Evolutionary conservation across 1,140 invertebrate species (phyloP).

Genomic region (Hermatobates lingyangjiaoensis): DNA sequence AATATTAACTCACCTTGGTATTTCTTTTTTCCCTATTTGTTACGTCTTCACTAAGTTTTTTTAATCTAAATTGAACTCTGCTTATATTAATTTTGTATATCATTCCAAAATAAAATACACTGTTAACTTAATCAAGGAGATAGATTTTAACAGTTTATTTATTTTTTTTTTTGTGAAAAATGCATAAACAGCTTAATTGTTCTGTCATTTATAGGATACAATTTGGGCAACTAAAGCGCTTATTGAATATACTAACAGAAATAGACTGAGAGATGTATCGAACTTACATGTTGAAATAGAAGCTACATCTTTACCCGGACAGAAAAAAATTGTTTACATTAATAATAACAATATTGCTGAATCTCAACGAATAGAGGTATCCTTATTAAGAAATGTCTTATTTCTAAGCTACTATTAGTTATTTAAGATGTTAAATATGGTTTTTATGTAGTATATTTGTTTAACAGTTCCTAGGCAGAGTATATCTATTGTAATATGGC

Average conservation of each 20-base stretch:
- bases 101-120: too few species aligned
- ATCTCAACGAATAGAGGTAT: slow-evolving; percentile 53
- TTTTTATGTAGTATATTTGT: not conserved
- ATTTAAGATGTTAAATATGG: not conserved
- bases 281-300: slow-evolving; percentile 60
- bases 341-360: slow-evolving; percentile 53
- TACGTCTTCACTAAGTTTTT: too few species aligned
- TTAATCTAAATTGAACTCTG: too few species aligned
- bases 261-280: slow-evolving; percentile 73
- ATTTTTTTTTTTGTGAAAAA: too few species aligned
- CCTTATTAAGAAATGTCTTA: slow-evolving; percentile 11
- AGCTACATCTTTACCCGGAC: slow-evolving; percentile 56
- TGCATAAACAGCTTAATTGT: too few species aligned
- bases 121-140: too few species aligned
- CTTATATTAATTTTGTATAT: too few species aligned
- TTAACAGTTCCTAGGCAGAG: not conserved
- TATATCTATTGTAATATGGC: too few species aligned
- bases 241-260: slow-evolving; percentile 71
- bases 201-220: slow-evolving; percentile 49
- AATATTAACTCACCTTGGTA: too few species aligned
- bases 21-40: too few species aligned
- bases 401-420: not conserved
- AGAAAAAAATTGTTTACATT: slow-evolving; percentile 43
- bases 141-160: too few species aligned
- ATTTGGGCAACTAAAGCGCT: slow-evolving; percentile 74